phyloP scores from a whole-genome alignment of 2,113 vertebrate genomes.

The Siniperca knerii region DNA sequence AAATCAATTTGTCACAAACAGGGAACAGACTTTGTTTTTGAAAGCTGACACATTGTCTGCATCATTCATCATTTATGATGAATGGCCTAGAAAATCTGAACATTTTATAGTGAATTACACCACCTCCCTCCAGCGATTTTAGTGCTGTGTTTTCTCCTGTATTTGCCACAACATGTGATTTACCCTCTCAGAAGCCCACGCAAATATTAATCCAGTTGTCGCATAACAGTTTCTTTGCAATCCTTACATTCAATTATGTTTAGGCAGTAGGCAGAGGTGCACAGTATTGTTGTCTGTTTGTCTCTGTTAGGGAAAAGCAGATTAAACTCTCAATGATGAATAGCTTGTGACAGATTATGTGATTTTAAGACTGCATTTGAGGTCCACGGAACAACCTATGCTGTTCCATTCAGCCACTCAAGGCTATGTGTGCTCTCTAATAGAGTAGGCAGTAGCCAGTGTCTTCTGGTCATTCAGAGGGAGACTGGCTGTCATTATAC shows the following conservation, averaged over 20 bases:
- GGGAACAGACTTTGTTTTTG: constrained; percentile 35
- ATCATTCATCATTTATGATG: constrained; percentile 59
- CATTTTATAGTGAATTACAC: constrained; percentile 49
- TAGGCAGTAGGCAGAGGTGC: constrained; percentile 16
- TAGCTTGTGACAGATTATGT: constrained; percentile 62
- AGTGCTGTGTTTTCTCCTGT: neutral
- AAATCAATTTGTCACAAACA: constrained; percentile 43
- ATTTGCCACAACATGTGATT: constrained; percentile 20
- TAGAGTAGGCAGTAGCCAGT: constrained; percentile 45
- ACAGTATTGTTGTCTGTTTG: constrained; percentile 10
- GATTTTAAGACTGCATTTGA: constrained; percentile 57
- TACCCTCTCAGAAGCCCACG: constrained; percentile 6
- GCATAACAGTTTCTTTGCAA: constrained; percentile 2
- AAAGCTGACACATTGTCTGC: constrained; percentile 30
- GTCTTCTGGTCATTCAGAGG: constrained; percentile 63
- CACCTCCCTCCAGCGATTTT: constrained; percentile 10
- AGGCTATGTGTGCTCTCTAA: constrained; percentile 65
- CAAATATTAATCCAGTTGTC: constrained; percentile 38
- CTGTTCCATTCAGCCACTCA: constrained; percentile 46
- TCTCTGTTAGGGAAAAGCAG: neutral
- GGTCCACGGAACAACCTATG: constrained; percentile 54
- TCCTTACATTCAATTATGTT: neutral
- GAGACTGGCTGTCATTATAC: constrained; percentile 58
- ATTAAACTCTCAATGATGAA: constrained; percentile 34
- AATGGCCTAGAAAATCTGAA: constrained; percentile 51